Evolutionary conservation across 2,888 invertebrate genomes (phyloP).

Genomic region (Hemaris fuciformis): DNA sequence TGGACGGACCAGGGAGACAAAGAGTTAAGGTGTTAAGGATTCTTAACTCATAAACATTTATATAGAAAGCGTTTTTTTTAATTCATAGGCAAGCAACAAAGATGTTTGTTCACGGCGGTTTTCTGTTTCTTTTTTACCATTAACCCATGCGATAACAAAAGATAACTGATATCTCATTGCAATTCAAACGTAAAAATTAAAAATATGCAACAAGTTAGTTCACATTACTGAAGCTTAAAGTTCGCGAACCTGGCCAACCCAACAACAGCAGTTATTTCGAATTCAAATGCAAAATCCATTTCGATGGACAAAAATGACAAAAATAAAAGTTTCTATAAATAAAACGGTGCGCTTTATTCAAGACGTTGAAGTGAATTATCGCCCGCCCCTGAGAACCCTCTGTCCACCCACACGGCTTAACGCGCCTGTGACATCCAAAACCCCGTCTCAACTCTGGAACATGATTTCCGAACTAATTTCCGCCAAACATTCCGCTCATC

Average conservation of each 20-base stretch:
- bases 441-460: conserved; percentile 31
- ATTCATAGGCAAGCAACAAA: no score
- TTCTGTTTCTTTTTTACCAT: no score
- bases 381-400: conserved; percentile 23
- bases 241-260: not conserved
- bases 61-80: no score
- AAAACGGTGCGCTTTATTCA: not conserved
- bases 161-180: no score
- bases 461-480: conserved; percentile 65
- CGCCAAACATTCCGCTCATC: conserved; percentile 27
- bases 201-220: no score
- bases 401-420: conserved; percentile 22
- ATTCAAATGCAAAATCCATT: not conserved
- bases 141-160: no score
- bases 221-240: not conserved
- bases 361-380: conserved; percentile 21
- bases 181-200: no score
- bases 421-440: not conserved
- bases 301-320: not conserved
- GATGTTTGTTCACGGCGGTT: no score
- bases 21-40: no score
- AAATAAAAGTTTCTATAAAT: conserved; percentile 6
- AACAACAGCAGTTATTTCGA: not conserved
- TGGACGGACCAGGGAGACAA: no score
- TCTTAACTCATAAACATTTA: no score